Percentiles rank a stretch among this genome's conserved stretches.
Conservation (phyloP, 2,888 invertebrate genomes). For the Tuta absoluta region DNA sequence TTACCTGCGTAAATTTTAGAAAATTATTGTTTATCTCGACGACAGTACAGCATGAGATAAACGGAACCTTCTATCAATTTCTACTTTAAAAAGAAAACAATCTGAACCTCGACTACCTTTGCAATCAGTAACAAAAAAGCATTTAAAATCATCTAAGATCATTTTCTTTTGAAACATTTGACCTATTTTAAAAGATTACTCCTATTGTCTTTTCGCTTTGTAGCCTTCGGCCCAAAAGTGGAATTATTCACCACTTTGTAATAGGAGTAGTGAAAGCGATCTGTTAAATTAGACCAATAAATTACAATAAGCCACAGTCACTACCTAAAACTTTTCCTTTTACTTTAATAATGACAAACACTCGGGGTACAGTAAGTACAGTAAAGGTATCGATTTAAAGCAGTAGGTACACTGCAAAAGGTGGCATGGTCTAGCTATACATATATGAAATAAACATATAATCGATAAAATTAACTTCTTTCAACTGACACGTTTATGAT, state of each 20-base stretch:
- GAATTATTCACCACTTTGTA: conserved; percentile 24
- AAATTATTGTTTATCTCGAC: conserved; percentile 5
- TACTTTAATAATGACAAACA: conserved; percentile 36
- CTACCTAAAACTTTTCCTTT: conserved; percentile 45
- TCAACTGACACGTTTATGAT: too few species aligned
- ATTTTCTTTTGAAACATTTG: neutral
- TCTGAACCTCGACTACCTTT: too few species aligned
- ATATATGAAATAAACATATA: too few species aligned
- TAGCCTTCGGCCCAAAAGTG: neutral
- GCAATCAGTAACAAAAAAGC: neutral
- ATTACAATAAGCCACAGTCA: conserved; percentile 45
- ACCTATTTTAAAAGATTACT: neutral
- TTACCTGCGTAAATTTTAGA: neutral
- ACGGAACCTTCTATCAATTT: too few species aligned
- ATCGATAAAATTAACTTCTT: too few species aligned
- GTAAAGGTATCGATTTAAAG: too few species aligned
- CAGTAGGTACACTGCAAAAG: too few species aligned
- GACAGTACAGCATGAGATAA: neutral
- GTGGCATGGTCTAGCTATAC: too few species aligned
- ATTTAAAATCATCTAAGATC: neutral
- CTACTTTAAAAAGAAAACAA: too few species aligned
- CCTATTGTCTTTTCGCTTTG: neutral
- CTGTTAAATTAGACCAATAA: conserved; percentile 42
- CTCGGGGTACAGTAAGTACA: neutral
- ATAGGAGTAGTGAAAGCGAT: conserved; percentile 37